phyloP scores from a whole-genome alignment of 2,113 vertebrate genomes.

The Centrocercus urophasianus region DNA sequence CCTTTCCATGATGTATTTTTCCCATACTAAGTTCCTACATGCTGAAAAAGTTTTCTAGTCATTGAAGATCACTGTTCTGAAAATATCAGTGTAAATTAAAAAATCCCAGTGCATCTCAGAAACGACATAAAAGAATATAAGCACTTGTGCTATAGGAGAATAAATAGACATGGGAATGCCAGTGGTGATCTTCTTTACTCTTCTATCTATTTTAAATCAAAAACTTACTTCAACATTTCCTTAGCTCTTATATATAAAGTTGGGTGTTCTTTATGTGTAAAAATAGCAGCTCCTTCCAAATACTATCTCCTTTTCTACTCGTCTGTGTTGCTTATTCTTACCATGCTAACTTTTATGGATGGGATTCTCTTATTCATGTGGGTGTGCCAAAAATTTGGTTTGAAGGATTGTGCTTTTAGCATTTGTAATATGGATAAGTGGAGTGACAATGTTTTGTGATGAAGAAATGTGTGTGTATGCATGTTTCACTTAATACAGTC shows the following conservation, averaged over 20 bases:
- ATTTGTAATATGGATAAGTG: background rate
- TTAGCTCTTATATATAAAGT: background rate
- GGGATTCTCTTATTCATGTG: background rate
- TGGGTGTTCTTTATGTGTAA: background rate
- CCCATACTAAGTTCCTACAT: background rate
- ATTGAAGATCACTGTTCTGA: background rate
- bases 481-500: background rate
- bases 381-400: background rate
- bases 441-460: background rate
- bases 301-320: background rate
- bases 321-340: background rate
- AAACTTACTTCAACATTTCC: background rate
- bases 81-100: background rate
- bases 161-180: background rate
- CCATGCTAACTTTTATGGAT: fast-evolving
- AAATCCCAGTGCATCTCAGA: background rate
- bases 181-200: background rate
- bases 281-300: background rate
- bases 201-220: background rate
- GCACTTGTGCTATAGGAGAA: background rate
- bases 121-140: background rate
- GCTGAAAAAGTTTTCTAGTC: background rate
- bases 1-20: background rate
- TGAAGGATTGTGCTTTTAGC: background rate
- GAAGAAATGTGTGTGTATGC: background rate